phyloP scores from a whole-genome alignment of 2,797 vertebrate species.

The Cheirogaleus major region DNA sequence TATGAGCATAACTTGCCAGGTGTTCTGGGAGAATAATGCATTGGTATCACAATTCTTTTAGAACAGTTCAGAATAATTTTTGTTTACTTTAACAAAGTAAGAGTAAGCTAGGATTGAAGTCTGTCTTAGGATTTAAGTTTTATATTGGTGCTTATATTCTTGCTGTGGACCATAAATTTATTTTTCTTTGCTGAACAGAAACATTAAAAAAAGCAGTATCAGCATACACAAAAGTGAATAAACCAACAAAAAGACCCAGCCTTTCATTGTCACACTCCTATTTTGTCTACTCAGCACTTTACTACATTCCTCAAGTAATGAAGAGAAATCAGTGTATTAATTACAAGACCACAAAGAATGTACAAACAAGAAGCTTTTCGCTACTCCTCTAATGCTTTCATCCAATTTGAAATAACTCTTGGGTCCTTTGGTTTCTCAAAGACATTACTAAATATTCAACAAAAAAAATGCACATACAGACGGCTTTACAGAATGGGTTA shows the following conservation, averaged over 20 bases:
- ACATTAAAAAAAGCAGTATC: background rate
- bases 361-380: background rate
- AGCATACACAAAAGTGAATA: constrained; percentile 3
- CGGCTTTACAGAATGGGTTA: background rate
- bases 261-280: no score
- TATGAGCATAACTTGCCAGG: background rate
- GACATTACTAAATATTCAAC: background rate
- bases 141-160: background rate
- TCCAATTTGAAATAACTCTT: background rate
- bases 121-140: background rate
- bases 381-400: background rate
- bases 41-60: background rate
- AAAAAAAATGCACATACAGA: background rate
- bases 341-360: background rate
- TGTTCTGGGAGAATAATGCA: background rate
- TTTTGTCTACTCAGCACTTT: background rate
- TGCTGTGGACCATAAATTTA: background rate
- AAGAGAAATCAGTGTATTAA: background rate
- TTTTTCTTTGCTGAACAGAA: constrained; percentile 21
- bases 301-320: background rate
- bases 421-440: background rate
- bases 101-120: background rate
- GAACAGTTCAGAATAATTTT: constrained; percentile 22
- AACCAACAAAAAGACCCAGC: background rate
- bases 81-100: background rate